Evolutionary conservation across 2,888 invertebrate genomes (phyloP).

Genomic region (Halictus quadricinctus): DNA sequence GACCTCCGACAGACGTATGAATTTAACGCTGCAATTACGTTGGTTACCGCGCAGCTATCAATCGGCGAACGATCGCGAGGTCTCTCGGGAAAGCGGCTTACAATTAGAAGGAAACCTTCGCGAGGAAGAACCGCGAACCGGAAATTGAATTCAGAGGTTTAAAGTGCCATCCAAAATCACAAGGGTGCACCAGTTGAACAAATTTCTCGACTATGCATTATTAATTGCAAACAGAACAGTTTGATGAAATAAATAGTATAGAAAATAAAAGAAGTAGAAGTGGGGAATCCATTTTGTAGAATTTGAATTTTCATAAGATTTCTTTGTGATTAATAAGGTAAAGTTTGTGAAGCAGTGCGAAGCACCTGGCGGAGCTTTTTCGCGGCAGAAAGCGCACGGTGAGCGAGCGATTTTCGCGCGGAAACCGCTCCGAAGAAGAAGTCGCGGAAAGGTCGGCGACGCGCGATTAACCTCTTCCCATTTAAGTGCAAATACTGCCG

Average conservation of each 20-base stretch:
- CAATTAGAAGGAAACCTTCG: neutral
- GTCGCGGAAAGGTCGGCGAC: slow-evolving; percentile 32
- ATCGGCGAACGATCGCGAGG: slow-evolving; percentile 38
- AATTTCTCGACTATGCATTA: too few species aligned
- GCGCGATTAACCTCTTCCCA: slow-evolving; percentile 52
- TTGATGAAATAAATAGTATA: too few species aligned
- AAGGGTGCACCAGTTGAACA: too few species aligned
- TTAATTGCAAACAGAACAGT: too few species aligned
- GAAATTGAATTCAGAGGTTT: slow-evolving; percentile 47
- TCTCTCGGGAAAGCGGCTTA: slow-evolving; percentile 28
- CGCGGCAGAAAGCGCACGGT: slow-evolving; percentile 34
- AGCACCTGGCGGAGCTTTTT: slow-evolving; percentile 29
- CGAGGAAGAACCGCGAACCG: slow-evolving; percentile 6
- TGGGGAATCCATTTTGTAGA: neutral
- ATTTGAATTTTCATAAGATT: neutral
- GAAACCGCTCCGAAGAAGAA: slow-evolving; percentile 21
- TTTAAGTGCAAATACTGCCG: slow-evolving; percentile 48
- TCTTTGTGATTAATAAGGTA: too few species aligned
- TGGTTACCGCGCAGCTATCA: slow-evolving; percentile 21
- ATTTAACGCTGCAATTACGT: slow-evolving; percentile 43
- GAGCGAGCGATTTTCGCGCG: slow-evolving; percentile 48
- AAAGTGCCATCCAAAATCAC: neutral
- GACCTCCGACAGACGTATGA: slow-evolving; percentile 35
- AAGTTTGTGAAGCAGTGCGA: slow-evolving; percentile 9
- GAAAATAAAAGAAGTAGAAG: neutral